These are phyloP conservation scores for Myotis planiceps DNA, from an alignment of 2,797 vertebrate species.

Conservation along the genomic window DNA sequence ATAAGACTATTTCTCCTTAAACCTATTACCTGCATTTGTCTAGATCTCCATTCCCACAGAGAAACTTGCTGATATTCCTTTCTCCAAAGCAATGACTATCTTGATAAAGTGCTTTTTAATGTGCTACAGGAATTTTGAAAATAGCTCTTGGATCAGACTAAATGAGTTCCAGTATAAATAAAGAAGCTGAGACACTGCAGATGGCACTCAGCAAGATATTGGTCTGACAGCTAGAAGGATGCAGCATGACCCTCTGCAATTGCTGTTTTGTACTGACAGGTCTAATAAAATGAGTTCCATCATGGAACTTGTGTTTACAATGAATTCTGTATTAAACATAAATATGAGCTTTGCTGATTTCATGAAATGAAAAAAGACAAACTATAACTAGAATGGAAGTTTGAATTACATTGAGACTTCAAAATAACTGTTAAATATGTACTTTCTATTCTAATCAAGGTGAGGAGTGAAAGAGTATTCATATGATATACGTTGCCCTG, in stretches of 20 bases:
- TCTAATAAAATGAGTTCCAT: slow-evolving; percentile 69
- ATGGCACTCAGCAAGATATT: slow-evolving; percentile 56
- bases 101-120: slow-evolving; percentile 67
- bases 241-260: slow-evolving; percentile 18
- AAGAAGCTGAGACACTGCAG: slow-evolving; percentile 68
- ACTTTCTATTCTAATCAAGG: slow-evolving; percentile 44
- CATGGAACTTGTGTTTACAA: slow-evolving; percentile 47
- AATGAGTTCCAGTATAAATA: slow-evolving; percentile 73
- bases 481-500: not conserved
- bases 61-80: slow-evolving; percentile 48
- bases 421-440: not conserved
- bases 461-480: slow-evolving; percentile 50
- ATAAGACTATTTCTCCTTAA: slow-evolving; percentile 55
- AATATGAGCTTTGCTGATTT: slow-evolving; percentile 44
- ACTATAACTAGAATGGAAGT: not conserved
- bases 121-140: slow-evolving; percentile 74
- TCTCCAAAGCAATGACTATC: slow-evolving; percentile 46
- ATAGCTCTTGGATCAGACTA: slow-evolving; percentile 71
- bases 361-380: not conserved
- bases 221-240: slow-evolving; percentile 65
- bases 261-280: slow-evolving; percentile 66
- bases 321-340: slow-evolving; percentile 61
- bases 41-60: not conserved
- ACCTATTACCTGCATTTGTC: slow-evolving; percentile 40
- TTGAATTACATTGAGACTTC: slow-evolving; percentile 24